phyloP scores from a whole-genome alignment of 2,797 vertebrate genomes.

The Sebastes flavidus region DNA sequence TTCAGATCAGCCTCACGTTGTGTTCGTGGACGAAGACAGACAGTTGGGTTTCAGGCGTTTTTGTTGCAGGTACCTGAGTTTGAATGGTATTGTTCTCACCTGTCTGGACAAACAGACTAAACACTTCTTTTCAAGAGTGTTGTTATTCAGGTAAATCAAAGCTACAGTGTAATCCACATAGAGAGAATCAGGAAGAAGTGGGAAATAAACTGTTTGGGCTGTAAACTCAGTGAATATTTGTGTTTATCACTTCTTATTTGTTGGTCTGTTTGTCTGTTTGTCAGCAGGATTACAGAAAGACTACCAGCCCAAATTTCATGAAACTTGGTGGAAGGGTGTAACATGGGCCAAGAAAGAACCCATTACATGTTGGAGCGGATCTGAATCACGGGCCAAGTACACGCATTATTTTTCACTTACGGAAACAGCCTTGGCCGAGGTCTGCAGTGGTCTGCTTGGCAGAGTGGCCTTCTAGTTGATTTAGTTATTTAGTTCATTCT shows the following conservation, averaged over 20 bases:
- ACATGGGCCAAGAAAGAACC: neutral
- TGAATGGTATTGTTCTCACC: neutral
- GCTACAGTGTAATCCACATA: neutral
- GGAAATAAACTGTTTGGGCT: neutral
- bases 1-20: constrained; percentile 1
- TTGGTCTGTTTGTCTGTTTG: neutral
- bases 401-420: neutral
- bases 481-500: neutral
- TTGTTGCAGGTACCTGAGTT: neutral
- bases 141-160: neutral
- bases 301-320: neutral
- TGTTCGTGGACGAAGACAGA: neutral
- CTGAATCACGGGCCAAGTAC: neutral
- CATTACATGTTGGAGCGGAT: neutral
- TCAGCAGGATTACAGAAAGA: neutral
- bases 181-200: neutral
- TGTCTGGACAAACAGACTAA: neutral
- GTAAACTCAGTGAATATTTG: neutral
- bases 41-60: neutral
- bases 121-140: neutral
- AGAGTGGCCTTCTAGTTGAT: neutral
- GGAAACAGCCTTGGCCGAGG: neutral
- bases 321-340: neutral
- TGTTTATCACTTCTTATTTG: neutral
- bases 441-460: neutral